Evolutionary conservation across 2,113 vertebrate species (phyloP).

Genomic region (Camelus dromedarius): DNA sequence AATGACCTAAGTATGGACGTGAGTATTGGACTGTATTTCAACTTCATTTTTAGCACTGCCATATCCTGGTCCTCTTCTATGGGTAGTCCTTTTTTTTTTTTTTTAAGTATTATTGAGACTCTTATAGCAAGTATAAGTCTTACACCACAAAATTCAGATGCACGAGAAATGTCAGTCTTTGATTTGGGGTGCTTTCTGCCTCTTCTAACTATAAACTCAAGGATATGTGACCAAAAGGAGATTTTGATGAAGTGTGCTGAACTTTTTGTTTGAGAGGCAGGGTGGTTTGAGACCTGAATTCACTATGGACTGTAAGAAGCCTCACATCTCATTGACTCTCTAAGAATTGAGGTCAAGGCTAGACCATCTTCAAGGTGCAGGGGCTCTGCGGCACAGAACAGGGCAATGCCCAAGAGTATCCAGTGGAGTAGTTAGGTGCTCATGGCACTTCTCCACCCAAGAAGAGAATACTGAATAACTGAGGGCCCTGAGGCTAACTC

Average conservation of each 20-base stretch:
- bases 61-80: neutral
- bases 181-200: neutral
- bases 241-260: neutral
- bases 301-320: neutral
- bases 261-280: neutral
- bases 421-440: too few species aligned
- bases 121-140: neutral
- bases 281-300: neutral
- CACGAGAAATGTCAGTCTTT: neutral
- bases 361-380: neutral
- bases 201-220: neutral
- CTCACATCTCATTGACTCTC: neutral
- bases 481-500: neutral
- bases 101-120: neutral
- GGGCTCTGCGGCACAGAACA: neutral
- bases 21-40: conserved; percentile 77
- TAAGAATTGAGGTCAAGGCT: neutral
- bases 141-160: neutral
- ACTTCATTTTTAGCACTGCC: neutral
- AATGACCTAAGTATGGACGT: conserved; percentile 85
- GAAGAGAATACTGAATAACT: neutral
- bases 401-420: neutral
- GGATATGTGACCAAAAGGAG: neutral
- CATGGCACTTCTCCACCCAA: neutral
- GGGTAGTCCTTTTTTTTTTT: neutral